A percentile compares a stretch with the other conserved stretches of the same genome.
Conservation (phyloP, 2,797 vertebrate genomes). For the Dendrocincla fuliginosa region DNA sequence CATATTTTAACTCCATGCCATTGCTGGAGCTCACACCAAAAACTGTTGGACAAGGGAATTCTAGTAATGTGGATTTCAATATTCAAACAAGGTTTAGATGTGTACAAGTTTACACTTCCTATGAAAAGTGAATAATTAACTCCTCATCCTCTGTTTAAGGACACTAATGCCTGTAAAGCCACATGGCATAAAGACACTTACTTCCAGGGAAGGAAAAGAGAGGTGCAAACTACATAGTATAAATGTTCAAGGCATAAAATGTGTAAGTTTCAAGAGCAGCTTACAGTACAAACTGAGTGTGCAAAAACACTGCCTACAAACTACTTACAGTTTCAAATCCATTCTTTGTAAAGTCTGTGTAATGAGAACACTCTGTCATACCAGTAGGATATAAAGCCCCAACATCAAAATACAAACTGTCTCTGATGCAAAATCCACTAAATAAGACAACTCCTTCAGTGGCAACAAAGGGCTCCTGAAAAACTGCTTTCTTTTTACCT, state of each 20-base stretch:
- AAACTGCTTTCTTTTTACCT: not conserved
- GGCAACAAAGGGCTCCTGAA: not conserved
- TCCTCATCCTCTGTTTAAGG: not conserved
- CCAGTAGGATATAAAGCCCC: not conserved
- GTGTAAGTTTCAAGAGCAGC: not conserved
- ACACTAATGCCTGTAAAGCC: not conserved
- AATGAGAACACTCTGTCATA: not conserved
- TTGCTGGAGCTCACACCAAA: not conserved
- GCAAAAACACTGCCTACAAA: not conserved
- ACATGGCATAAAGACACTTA: not conserved
- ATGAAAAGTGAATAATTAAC: slow-evolving; percentile 45
- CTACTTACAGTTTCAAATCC: not conserved
- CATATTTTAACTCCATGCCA: not conserved
- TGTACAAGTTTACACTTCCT: not conserved
- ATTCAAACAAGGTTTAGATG: slow-evolving; percentile 29
- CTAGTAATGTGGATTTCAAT: not conserved
- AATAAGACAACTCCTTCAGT: not conserved
- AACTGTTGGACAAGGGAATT: slow-evolving; percentile 5
- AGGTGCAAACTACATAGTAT: not conserved
- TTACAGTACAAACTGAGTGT: not conserved
- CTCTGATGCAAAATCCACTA: not conserved
- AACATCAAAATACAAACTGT: not conserved
- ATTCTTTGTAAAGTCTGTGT: not conserved
- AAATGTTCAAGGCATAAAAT: not conserved
- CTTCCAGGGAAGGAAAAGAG: not conserved